Conservation (phyloP, 2,113 vertebrate genomes). For the Equus quagga region DNA sequence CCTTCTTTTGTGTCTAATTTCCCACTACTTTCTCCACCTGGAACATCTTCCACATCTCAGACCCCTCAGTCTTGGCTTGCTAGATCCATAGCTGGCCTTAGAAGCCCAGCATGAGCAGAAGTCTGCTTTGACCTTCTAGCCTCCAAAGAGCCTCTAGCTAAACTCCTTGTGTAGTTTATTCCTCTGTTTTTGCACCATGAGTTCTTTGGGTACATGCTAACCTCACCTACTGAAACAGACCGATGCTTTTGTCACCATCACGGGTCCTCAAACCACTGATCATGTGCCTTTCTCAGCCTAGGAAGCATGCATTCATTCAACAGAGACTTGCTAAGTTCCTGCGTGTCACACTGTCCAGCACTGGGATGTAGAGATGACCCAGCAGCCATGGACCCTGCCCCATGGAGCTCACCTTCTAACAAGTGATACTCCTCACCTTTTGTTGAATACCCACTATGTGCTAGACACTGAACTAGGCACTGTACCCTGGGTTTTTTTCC, state of each 20-base stretch:
- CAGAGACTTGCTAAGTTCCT: not conserved
- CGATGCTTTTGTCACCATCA: not conserved
- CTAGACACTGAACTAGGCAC: not conserved
- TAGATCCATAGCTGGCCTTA: not conserved
- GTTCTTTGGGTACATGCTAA: not conserved
- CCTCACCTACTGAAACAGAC: not conserved
- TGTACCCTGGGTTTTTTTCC: too few relatives aligned
- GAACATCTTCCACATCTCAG: not conserved
- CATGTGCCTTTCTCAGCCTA: not conserved
- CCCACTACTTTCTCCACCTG: not conserved
- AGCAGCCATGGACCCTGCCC: not conserved
- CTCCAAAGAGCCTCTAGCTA: not conserved
- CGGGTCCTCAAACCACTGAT: not conserved
- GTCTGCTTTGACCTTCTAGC: not conserved
- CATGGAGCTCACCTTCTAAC: not conserved
- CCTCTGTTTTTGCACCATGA: not conserved
- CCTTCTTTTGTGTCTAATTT: not conserved
- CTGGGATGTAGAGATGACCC: not conserved
- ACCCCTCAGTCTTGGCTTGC: not conserved
- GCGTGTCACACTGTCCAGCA: fast-evolving
- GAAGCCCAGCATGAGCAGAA: slow-evolving; percentile 16
- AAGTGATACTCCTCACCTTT: not conserved
- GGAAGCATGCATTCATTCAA: not conserved
- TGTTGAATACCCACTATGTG: not conserved
- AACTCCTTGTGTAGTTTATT: not conserved